These are phyloP conservation scores for Antechinus flavipes DNA, from an alignment of 2,113 vertebrate species.

Conservation along the genomic window DNA sequence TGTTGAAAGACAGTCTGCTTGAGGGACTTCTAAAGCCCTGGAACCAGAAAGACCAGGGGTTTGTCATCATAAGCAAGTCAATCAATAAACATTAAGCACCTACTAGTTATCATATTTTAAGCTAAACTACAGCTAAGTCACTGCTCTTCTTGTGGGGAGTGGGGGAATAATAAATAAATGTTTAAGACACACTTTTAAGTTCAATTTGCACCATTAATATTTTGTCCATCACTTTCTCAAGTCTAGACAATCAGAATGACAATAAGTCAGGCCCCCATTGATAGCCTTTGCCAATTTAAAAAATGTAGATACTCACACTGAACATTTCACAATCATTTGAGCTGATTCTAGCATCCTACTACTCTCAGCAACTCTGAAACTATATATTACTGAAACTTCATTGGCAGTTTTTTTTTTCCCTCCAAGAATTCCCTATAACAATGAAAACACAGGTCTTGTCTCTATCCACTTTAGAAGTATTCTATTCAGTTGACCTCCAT, in stretches of 20 bases:
- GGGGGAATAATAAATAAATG: background rate
- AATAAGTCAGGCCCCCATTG: background rate
- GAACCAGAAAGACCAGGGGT: no score
- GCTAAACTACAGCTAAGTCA: background rate
- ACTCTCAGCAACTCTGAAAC: background rate
- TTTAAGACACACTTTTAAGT: background rate
- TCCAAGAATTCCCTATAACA: background rate
- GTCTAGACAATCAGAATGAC: background rate
- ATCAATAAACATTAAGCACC: no score
- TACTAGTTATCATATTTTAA: background rate
- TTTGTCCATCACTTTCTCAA: background rate
- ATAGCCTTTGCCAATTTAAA: background rate
- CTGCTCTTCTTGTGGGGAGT: background rate
- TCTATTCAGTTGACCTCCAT: background rate
- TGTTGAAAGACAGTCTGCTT: no score
- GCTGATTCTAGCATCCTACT: background rate
- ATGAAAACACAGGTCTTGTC: background rate
- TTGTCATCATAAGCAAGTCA: no score
- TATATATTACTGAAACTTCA: background rate
- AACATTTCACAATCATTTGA: background rate
- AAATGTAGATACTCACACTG: background rate
- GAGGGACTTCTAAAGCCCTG: no score
- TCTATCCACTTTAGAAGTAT: background rate
- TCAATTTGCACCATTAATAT: background rate
- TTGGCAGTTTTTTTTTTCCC: background rate